A percentile compares a stretch with the other conserved stretches of the same genome.
These are phyloP conservation scores for Apostichopus leukothele DNA, from an alignment of 53 echinoderm and acorn worm species.

Conservation along the genomic window DNA sequence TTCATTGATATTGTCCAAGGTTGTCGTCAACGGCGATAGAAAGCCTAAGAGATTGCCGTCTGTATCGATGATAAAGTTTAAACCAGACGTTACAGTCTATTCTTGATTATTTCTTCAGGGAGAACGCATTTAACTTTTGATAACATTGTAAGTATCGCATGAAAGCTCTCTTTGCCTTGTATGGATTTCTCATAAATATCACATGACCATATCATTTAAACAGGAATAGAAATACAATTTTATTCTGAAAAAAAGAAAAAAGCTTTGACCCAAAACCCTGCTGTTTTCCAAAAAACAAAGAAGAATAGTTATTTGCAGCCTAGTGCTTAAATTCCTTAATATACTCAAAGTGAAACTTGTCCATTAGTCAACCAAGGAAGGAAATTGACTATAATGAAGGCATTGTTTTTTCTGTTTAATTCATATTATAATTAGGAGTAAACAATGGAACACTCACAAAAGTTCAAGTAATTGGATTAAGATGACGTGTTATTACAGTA, in stretches of 20 bases:
- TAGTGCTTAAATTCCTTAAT: no score
- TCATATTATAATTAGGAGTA: no score
- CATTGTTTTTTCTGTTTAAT: no score
- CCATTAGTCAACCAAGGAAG: no score
- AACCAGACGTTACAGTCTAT: not conserved
- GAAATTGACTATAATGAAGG: no score
- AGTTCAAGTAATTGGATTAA: no score
- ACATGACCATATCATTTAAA: not conserved
- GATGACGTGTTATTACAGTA: no score
- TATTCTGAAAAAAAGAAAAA: not conserved
- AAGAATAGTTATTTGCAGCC: no score
- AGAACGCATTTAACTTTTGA: not conserved
- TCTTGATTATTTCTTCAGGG: not conserved
- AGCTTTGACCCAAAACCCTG: no score
- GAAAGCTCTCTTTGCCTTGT: not conserved
- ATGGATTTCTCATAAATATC: not conserved
- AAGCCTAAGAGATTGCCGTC: not conserved
- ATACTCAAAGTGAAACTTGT: no score
- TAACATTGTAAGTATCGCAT: not conserved
- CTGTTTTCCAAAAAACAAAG: no score
- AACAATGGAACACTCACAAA: no score
- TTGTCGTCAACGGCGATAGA: not conserved
- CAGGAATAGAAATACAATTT: not conserved
- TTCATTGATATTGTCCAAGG: not conserved
- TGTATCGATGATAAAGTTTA: not conserved